Evolutionary conservation across 1,140 invertebrate genomes (phyloP).

Genomic region (Fopius arisanus): DNA sequence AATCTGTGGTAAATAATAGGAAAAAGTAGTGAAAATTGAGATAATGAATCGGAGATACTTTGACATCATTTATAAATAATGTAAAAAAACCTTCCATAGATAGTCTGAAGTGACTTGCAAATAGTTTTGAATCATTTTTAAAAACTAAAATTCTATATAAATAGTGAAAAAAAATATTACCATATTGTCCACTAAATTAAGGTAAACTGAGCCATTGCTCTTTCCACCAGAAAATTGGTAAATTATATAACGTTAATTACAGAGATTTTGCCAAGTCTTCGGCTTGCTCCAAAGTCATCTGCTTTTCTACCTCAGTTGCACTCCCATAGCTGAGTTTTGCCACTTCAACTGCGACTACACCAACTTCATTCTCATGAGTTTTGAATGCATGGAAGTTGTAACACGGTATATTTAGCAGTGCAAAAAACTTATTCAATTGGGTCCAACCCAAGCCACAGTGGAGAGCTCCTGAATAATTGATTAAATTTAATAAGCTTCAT

Average conservation of each 20-base stretch:
- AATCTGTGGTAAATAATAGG: too few species aligned
- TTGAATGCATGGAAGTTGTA: constrained; percentile 28
- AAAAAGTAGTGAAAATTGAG: too few species aligned
- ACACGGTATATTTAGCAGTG: constrained; percentile 28
- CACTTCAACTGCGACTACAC: constrained; percentile 11
- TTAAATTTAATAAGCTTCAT: background rate
- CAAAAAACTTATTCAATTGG: constrained; percentile 32
- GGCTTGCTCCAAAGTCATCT: constrained; percentile 24
- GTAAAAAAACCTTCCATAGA: background rate
- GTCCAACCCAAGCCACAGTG: constrained; percentile 32
- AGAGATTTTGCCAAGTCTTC: constrained; percentile 5
- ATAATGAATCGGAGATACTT: too few species aligned
- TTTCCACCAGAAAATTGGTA: background rate
- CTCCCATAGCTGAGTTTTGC: constrained; percentile 22
- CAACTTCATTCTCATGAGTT: constrained; percentile 33
- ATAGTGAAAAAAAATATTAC: background rate
- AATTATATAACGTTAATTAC: background rate
- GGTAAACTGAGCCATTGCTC: background rate
- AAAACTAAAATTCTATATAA: too few species aligned
- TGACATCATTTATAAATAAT: background rate
- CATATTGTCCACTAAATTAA: constrained; percentile 14
- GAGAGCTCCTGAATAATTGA: constrained; percentile 25
- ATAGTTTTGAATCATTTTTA: too few species aligned
- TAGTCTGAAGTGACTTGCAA: too few species aligned
- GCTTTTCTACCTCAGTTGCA: constrained; percentile 16